Conservation (phyloP, 2,113 vertebrate genomes). For the Oriolus oriolus region DNA sequence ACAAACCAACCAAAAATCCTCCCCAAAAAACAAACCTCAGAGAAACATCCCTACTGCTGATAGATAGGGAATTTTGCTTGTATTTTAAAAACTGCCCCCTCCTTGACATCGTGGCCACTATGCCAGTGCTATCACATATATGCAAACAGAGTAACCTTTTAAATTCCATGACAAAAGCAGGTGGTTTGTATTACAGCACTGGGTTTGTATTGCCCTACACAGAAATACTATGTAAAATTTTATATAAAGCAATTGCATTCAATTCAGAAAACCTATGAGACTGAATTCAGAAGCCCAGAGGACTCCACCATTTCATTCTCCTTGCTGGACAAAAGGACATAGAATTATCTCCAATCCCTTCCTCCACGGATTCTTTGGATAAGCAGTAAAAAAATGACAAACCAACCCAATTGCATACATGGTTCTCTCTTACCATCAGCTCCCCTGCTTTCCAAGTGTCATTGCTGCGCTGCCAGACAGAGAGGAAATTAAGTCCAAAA, state of each 20-base stretch:
- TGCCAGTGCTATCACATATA: neutral
- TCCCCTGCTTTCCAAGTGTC: neutral
- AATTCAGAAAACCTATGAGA: neutral
- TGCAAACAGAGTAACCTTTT: neutral
- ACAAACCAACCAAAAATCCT: neutral
- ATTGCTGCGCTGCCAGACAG: neutral
- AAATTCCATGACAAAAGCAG: neutral
- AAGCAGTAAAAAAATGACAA: neutral
- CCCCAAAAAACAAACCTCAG: neutral
- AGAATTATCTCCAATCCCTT: neutral
- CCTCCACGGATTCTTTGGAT: neutral
- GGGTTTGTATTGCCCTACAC: neutral
- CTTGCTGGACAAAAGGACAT: rapidly evolving
- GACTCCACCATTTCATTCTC: neutral
- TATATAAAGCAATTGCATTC: neutral
- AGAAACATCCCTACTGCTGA: neutral
- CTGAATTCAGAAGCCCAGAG: neutral
- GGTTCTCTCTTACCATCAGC: neutral
- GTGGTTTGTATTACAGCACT: neutral
- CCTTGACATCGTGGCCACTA: neutral
- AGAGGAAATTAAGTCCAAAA: neutral
- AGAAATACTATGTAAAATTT: neutral
- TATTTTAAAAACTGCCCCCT: neutral
- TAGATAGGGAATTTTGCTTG: neutral
- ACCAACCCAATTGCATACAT: neutral